Conservation (phyloP, 2,113 vertebrate species). For the Ammodytes marinus region DNA sequence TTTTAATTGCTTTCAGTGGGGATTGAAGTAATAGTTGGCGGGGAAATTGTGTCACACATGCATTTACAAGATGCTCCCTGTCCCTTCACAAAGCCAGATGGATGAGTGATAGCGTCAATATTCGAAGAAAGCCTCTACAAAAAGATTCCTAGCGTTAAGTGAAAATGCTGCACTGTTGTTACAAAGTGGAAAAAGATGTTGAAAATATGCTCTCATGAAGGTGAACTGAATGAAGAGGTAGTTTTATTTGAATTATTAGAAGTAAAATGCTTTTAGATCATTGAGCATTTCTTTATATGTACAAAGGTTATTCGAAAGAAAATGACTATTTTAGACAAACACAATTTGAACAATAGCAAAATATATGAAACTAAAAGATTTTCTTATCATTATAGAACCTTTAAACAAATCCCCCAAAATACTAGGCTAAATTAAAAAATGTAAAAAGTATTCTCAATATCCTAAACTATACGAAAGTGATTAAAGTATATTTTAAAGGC, state of each 20-base stretch:
- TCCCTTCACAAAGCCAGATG: conserved; percentile 25
- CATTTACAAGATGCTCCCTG: conserved; percentile 43
- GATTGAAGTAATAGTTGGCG: conserved; percentile 68
- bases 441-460: not conserved
- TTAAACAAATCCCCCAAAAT: not conserved
- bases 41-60: conserved; percentile 69
- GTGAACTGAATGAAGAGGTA: not conserved
- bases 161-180: conserved; percentile 13
- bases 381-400: not conserved
- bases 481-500: conserved; percentile 9
- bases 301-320: not conserved
- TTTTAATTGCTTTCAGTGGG: conserved; percentile 82
- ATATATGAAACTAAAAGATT: not conserved
- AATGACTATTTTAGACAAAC: not conserved
- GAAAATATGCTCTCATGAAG: conserved; percentile 27
- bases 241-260: conserved; percentile 23
- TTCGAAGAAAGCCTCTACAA: conserved; percentile 33
- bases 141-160: conserved; percentile 27
- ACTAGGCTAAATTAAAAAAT: not conserved
- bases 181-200: conserved; percentile 26
- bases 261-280: not conserved
- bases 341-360: not conserved
- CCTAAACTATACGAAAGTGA: not conserved
- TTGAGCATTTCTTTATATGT: not conserved
- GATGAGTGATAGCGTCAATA: conserved; percentile 57